phyloP scores from a whole-genome alignment of 2,888 invertebrate genomes.

The Sclerodermus sp. region DNA sequence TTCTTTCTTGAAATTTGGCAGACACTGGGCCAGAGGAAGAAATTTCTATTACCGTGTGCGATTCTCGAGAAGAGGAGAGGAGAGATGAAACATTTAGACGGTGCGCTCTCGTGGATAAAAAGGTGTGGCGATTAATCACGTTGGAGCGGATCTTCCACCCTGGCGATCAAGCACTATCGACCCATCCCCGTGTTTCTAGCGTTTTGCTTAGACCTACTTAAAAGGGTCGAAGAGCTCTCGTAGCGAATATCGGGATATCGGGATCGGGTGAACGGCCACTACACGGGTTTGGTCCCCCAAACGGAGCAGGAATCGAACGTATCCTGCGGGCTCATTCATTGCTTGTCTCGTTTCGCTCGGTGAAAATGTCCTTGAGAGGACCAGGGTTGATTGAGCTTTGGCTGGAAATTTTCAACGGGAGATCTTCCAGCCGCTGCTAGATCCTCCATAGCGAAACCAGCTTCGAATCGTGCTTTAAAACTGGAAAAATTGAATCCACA shows the following conservation, averaged over 20 bases:
- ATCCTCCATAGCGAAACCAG: too few species aligned
- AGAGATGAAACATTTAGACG: too few species aligned
- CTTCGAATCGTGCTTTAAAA: too few species aligned
- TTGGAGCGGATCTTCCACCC: conserved; percentile 28
- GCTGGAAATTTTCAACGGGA: too few species aligned
- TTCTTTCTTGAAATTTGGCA: too few species aligned
- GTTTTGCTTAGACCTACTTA: conserved; percentile 39
- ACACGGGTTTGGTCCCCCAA: conserved; percentile 3
- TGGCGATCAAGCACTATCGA: conserved; percentile 26
- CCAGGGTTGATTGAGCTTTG: conserved; percentile 46
- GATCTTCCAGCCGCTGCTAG: too few species aligned
- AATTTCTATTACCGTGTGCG: too few species aligned
- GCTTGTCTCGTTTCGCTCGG: conserved; percentile 22
- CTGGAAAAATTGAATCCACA: too few species aligned
- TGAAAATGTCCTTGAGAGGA: conserved; percentile 18
- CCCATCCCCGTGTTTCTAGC: conserved; percentile 34
- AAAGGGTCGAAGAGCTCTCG: conserved; percentile 42
- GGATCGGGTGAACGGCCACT: conserved; percentile 20
- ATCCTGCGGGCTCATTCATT: conserved; percentile 34
- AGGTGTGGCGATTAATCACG: conserved; percentile 32
- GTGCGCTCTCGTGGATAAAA: not conserved
- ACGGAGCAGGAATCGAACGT: conserved; percentile 12
- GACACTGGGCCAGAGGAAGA: too few species aligned
- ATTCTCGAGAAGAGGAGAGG: too few species aligned
- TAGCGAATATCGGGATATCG: conserved; percentile 26